phyloP scores from a whole-genome alignment of 2,113 vertebrate genomes.

The Chaetops frenatus region DNA sequence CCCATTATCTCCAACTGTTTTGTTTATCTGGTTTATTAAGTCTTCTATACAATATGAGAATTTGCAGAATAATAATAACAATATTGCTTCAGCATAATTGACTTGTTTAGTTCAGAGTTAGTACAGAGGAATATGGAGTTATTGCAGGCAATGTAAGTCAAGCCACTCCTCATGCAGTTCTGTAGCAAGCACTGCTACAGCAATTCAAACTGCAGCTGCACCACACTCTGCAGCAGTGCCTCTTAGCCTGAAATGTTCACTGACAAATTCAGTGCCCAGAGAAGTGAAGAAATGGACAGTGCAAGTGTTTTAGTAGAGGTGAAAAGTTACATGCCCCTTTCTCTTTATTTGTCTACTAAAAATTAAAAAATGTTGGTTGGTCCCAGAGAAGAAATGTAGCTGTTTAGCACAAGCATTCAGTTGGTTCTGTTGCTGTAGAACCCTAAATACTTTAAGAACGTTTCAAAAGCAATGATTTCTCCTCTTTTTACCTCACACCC shows the following conservation, averaged over 20 bases:
- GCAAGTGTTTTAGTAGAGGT: neutral
- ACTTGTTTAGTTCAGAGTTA: neutral
- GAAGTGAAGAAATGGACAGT: neutral
- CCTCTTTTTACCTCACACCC: neutral
- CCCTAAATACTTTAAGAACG: neutral
- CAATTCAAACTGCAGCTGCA: neutral
- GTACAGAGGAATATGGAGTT: neutral
- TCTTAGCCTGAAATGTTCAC: neutral
- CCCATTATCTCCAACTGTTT: neutral
- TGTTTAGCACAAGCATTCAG: neutral
- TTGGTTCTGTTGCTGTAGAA: neutral
- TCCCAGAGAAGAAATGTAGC: neutral
- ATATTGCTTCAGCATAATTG: neutral
- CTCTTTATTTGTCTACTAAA: neutral
- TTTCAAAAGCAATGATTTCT: neutral
- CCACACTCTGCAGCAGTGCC: no score
- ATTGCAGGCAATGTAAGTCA: neutral
- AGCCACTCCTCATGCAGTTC: neutral
- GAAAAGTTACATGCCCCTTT: neutral
- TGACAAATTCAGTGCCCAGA: neutral
- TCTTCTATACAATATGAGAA: neutral
- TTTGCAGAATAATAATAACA: neutral
- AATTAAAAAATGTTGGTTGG: neutral
- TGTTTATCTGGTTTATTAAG: neutral
- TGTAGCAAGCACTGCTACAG: neutral